Conservation (phyloP, 2,797 vertebrate genomes). For the Bryconaethiops microstoma region DNA sequence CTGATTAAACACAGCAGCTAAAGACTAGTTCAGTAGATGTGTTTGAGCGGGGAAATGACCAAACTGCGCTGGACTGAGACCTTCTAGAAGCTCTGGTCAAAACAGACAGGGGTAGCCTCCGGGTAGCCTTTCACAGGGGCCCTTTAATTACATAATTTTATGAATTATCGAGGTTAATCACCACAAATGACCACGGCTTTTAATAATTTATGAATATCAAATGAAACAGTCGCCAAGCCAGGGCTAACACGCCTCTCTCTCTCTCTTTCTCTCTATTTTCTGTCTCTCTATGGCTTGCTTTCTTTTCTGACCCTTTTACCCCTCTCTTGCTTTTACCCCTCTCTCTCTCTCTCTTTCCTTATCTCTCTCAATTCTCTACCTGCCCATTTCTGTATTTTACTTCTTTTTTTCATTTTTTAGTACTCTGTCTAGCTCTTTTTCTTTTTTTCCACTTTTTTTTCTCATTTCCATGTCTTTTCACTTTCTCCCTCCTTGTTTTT, state of each 20-base stretch:
- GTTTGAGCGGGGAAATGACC: background rate
- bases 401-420: too few relatives aligned
- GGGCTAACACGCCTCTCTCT: background rate
- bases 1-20: background rate
- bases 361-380: too few relatives aligned
- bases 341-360: background rate
- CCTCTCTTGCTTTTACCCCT: background rate
- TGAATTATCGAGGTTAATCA: constrained; percentile 62
- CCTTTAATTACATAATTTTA: constrained; percentile 53
- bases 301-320: background rate
- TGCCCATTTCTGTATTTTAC: too few relatives aligned
- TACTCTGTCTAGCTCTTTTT: too few relatives aligned
- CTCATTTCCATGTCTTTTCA: too few relatives aligned
- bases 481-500: too few relatives aligned
- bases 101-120: constrained; percentile 44
- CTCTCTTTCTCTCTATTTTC: background rate
- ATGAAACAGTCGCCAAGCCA: constrained; percentile 18
- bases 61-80: background rate
- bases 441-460: too few relatives aligned
- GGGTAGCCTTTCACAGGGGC: constrained; percentile 50
- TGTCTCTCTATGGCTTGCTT: background rate
- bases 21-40: background rate
- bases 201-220: constrained; percentile 53
- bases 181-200: constrained; percentile 54
- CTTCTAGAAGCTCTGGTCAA: constrained; percentile 34